Evolutionary conservation across 2,888 invertebrate species (phyloP), one percentile per base, ranked within the genome.

Genomic region (Pediacus dermestoides): DNA sequence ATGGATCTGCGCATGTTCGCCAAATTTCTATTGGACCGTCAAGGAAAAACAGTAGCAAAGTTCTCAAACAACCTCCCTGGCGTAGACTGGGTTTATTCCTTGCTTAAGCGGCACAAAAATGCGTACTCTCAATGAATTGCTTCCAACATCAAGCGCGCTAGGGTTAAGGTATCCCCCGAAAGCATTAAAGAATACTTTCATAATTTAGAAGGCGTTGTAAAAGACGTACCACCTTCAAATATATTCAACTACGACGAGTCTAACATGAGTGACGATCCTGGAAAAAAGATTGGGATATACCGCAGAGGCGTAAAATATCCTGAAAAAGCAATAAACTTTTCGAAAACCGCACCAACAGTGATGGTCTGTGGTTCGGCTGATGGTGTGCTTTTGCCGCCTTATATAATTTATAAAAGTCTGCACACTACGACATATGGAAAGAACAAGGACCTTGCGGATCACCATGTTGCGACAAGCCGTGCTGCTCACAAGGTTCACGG

Each of bases 291-390:
- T 21, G 34, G 46, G n/a, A n/a, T n/a, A n/a, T n/a, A n/a, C n/a
- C n/a, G n/a, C n/a, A n/a, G n/a, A n/a, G n/a, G n/a, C n/a, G n/a
- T n/a, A 32, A 46, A 45, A 30, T 46, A 48, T 13, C 41, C 46
- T 4, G 48, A 46, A 34, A 30, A 34, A 16, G 21, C 40, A 16
- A 41, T 30, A 18, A 40, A 45, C 30, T 32, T 25, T 16, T 37
- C 41, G 16, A 49, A 51, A 38, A 30, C 38, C 22, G 42, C 48
- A 6, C 58, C 47, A 9, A 57, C 60, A 4, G 37, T 67, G 1
- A 66, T 68, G 66, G 54, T 64, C 39, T 51, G 53, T 44, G 61
- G 53, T 4, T 48, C 58, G 34, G 64, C 66, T 16, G 36, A 44
- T 39, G 66, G 67, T n/a, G 41, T 39, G 12, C 28, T 63, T 4